Evolutionary conservation across 2,797 vertebrate genomes (phyloP), one percentile per base, ranked within the genome.

Genomic region (Sebastes flavidus): DNA sequence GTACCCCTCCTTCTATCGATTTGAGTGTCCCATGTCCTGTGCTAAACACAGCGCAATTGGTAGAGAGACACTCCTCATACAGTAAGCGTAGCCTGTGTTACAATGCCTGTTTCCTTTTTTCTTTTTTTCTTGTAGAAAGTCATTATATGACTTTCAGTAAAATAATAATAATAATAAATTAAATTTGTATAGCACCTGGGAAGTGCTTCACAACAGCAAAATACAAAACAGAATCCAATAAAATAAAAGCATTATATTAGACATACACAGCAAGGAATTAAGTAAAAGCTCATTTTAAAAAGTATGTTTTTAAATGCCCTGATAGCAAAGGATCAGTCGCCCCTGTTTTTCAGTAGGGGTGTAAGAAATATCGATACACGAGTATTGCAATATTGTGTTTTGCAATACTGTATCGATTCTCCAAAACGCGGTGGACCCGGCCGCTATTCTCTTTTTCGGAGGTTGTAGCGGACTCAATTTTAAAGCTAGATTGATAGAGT

Each of bases 1-100:
- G 82, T 85, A 76, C 75, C 75, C 62, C 83, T 89, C 78, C 66
- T 49, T 80, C 60, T 78, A 89, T 93, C 2, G 88, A 92, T 91
- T 87, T 89, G 65, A 13, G 62, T 84, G 82, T 88, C 81, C 59
- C 72, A 22, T 87, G 79, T 88, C 86, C 81, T 55, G 42, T 70
- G 78, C 83, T 86, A 86, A 91, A 93, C 80, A 55, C 65, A 75
- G 84, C 78, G 63, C 84, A 52, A 34, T 49, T 58, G 67, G 46
- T 70, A 30, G 68, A 84, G 65, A 29, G 68, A 83, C 67, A 20
- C 68, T 71, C 34, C 58, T 87, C 68, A 59, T 58, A 24, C 12
- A 16, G 34, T 65, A 73, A 84, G 34, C 1, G 4, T 0, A 34
- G 1, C 1, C 38, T 75, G 68, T 25, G 6, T 56, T 22, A 81